Percentiles rank a stretch among this genome's conserved stretches.
These are phyloP conservation scores for Tiliacea aurago DNA, from an alignment of 2,888 invertebrate species.

Conservation along the genomic window DNA sequence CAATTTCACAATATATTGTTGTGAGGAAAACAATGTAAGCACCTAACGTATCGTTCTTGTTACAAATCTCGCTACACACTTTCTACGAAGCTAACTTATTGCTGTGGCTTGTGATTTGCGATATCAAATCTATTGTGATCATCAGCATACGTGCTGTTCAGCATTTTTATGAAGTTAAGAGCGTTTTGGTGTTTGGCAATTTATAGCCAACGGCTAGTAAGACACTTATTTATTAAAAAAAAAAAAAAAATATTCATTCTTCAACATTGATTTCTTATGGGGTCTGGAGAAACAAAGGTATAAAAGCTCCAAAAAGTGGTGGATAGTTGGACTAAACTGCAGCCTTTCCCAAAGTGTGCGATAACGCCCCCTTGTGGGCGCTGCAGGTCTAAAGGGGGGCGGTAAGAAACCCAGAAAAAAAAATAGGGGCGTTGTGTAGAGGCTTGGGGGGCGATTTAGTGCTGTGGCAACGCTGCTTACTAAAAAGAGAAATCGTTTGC, in stretches of 20 bases:
- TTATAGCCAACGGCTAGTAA: background rate
- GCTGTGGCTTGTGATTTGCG: constrained; percentile 30
- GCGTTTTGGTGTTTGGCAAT: background rate
- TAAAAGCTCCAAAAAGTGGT: background rate
- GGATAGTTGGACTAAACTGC: too few relatives aligned
- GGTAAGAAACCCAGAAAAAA: too few relatives aligned
- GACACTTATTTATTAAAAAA: too few relatives aligned
- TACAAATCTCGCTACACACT: constrained; percentile 51
- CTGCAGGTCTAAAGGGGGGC: too few relatives aligned
- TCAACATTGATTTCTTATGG: background rate
- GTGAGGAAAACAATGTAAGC: constrained; percentile 72
- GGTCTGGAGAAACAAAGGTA: background rate
- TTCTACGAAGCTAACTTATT: constrained; percentile 54
- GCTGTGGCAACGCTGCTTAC: too few relatives aligned
- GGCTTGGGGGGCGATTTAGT: too few relatives aligned
- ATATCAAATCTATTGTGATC: constrained; percentile 43
- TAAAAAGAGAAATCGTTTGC: too few relatives aligned
- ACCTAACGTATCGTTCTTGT: constrained; percentile 55
- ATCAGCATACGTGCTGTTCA: constrained; percentile 24
- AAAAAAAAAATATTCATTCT: too few relatives aligned
- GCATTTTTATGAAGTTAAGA: background rate
- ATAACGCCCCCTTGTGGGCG: too few relatives aligned
- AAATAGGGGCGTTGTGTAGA: too few relatives aligned
- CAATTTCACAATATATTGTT: constrained; percentile 79
- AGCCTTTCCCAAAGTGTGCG: too few relatives aligned